Conservation (phyloP, 2,113 vertebrate genomes). For the Ptychochromis oligacanthus region DNA sequence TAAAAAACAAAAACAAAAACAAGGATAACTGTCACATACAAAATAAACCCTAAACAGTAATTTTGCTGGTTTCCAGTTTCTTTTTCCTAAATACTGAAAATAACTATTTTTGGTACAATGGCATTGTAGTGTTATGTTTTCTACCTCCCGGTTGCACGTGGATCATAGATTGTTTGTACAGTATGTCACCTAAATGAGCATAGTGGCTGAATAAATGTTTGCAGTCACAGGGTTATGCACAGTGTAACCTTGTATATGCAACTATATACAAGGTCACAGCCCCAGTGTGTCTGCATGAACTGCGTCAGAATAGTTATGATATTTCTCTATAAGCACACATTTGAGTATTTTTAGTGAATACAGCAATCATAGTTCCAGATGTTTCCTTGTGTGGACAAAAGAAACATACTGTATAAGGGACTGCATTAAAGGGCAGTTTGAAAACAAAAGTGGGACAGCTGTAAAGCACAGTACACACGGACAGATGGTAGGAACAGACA, state of each 20-base stretch:
- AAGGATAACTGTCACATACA: not conserved
- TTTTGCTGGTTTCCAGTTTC: not conserved
- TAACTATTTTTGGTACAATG: not conserved
- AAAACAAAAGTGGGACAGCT: constrained; percentile 1
- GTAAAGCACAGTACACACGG: constrained; percentile 11
- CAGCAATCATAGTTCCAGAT: not conserved
- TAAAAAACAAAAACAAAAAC: no score
- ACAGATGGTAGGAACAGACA: constrained; percentile 42
- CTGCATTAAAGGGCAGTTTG: constrained; percentile 9
- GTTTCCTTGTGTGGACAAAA: not conserved
- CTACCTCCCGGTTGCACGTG: not conserved
- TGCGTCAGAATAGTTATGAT: not conserved
- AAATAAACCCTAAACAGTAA: not conserved
- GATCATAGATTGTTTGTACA: not conserved
- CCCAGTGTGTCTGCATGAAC: not conserved
- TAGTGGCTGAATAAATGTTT: constrained; percentile 8
- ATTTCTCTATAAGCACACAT: not conserved
- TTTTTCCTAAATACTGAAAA: not conserved
- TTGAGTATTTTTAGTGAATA: not conserved
- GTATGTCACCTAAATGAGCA: not conserved
- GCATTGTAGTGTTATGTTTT: not conserved
- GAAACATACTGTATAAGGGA: not conserved
- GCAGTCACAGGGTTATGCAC: not conserved
- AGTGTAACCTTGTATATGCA: not conserved
- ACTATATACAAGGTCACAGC: not conserved